Percentiles rank a stretch among this genome's conserved stretches.
Evolutionary conservation across 2,113 vertebrate species (phyloP).

Genomic region (Echinops telfairi): DNA sequence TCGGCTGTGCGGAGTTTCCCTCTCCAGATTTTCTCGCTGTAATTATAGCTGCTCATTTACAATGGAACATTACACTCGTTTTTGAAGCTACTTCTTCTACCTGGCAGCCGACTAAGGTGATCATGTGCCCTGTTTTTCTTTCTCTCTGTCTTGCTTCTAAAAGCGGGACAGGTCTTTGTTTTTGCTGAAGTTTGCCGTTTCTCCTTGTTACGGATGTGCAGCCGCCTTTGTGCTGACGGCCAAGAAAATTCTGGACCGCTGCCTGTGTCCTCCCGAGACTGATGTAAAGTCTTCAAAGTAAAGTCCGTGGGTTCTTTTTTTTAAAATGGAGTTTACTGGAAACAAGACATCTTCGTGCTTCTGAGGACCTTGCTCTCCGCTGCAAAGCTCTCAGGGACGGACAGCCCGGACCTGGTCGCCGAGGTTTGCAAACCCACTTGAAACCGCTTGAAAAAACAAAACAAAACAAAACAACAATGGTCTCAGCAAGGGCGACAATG

Average conservation of each 20-base stretch:
- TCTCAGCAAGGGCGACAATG: slow-evolving; percentile 43
- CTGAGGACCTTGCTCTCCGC: slow-evolving; percentile 65
- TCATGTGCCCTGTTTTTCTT: slow-evolving; percentile 73
- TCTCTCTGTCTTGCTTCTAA: slow-evolving; percentile 67
- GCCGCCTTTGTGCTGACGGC: slow-evolving; percentile 83
- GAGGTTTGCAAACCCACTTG: slow-evolving; percentile 38
- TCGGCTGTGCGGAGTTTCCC: slow-evolving; percentile 44
- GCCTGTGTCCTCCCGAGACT: slow-evolving; percentile 84
- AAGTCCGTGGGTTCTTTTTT: slow-evolving; percentile 78
- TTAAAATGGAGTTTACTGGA: slow-evolving; percentile 79
- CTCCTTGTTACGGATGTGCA: slow-evolving; percentile 83
- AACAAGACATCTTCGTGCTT: slow-evolving; percentile 73
- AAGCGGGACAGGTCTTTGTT: slow-evolving; percentile 83
- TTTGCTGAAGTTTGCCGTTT: slow-evolving; percentile 85
- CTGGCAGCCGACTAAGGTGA: slow-evolving; percentile 75
- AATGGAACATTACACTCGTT: slow-evolving; percentile 58
- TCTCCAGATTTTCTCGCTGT: slow-evolving; percentile 58
- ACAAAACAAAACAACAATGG: slow-evolving; percentile 9
- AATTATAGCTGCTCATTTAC: slow-evolving; percentile 77
- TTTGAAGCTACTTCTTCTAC: slow-evolving; percentile 72
- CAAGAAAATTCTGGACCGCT: slow-evolving; percentile 85
- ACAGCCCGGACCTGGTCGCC: slow-evolving; percentile 18
- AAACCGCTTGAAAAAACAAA: slow-evolving; percentile 49
- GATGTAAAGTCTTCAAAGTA: slow-evolving; percentile 85
- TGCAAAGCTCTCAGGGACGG: slow-evolving; percentile 67